Base-by-base conservation (phyloP, 2,113 vertebrate species). In the Triplophysa dalaica region DNA sequence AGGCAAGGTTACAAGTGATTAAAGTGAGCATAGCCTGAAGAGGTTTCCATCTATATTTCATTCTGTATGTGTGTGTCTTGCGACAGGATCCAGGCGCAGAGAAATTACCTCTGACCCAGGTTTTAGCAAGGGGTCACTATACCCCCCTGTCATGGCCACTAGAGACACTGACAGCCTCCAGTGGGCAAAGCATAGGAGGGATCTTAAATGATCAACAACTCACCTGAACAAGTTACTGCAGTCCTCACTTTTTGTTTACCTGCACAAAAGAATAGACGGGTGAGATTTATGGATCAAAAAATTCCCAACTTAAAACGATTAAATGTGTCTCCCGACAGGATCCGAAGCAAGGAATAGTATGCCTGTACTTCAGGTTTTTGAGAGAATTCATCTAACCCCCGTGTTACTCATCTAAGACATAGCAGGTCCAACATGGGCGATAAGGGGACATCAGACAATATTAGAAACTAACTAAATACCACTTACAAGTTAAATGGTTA, bases 401-500 rank as follows among this genome's bases (percentile, higher is more conserved):
- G 87, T 93, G 43, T 92, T 93, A 87, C 91, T 89, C 94, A 93
- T 89, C 90, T 90, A 93, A 93, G 90, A 92, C 91, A 95, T 87
- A 0, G 17, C 0, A 33, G 86, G 91, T 90, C 91, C 91, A 81
- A 77, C 92, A 85, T 91, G 91, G 90, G 77, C 81, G 83, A 79
- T 52, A 77, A 78, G 77, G 85, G 82, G 13, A 0, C 1, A 61
- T 1, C 5, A 2, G 4, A 56, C 14, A 52, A 73, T 1, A 14
- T 7, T 0, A 16, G 29, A 4, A 22, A 16, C 9, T 11, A 11
- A 13, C 2, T 6, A 1, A 3, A 33, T 1, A 17, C 2, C 1
- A 22, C 72, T 83, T 62, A 83, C 77, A 60, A 33, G 22, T 4
- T 41, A 43, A 43, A 24, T 43, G 10, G 19, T 33, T 61, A 19